These are phyloP conservation scores for Sinocyclocheilus anophthalmus DNA, from an alignment of 2,113 vertebrate species.

Conservation along the genomic window DNA sequence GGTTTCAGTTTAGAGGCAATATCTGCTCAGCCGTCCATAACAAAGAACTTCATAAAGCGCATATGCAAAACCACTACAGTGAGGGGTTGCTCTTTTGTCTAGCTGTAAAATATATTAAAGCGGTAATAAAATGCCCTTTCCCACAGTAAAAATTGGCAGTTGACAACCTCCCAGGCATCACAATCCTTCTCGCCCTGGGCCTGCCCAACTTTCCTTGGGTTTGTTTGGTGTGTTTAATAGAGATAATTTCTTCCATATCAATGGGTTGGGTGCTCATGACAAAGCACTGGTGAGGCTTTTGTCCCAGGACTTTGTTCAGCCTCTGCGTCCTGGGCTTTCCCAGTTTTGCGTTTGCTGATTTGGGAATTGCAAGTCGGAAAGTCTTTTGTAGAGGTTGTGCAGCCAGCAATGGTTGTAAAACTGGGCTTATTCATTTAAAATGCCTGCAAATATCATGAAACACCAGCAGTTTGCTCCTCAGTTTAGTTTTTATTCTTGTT, in stretches of 20 bases:
- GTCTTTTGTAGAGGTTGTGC: neutral
- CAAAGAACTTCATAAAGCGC: constrained; percentile 61
- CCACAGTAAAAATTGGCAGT: constrained; percentile 64
- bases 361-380: constrained; percentile 33
- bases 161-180: constrained; percentile 61
- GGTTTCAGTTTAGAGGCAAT: constrained; percentile 55
- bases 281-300: constrained; percentile 2
- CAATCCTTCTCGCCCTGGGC: constrained; percentile 22
- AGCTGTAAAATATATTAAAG: constrained; percentile 66
- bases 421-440: constrained; percentile 31
- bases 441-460: constrained; percentile 35
- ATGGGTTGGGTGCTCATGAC: neutral
- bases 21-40: constrained; percentile 61
- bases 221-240: constrained; percentile 35
- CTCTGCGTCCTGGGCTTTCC: neutral
- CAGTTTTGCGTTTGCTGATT: neutral
- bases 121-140: constrained; percentile 64
- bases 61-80: constrained; percentile 64
- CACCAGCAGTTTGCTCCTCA: constrained; percentile 27
- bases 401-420: constrained; percentile 38
- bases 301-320: neutral
- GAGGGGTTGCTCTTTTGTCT: constrained; percentile 57
- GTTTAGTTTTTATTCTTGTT: constrained; percentile 17
- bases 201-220: constrained; percentile 22
- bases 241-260: constrained; percentile 49